Evolutionary conservation across 2,797 vertebrate genomes (phyloP).

Genomic region (Mormyrops attenuatus): DNA sequence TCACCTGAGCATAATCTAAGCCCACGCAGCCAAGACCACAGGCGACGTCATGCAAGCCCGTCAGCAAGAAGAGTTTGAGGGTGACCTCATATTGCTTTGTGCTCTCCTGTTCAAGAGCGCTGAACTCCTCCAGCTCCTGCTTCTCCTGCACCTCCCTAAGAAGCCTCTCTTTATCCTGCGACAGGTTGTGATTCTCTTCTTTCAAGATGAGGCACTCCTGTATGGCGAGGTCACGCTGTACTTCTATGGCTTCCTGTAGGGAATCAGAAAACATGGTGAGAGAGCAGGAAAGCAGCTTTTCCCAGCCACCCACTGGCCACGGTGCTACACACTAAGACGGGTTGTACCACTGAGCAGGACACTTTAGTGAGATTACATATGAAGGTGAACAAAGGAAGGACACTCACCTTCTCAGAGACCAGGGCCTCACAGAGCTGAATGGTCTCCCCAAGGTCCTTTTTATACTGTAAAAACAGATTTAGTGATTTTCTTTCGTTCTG

Average conservation of each 20-base stretch:
- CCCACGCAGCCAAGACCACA: not conserved
- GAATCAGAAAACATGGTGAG: not conserved
- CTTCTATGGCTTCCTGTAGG: conserved; percentile 44
- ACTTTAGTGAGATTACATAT: not conserved
- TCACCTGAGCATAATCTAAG: not conserved
- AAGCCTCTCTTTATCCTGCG: conserved; percentile 45
- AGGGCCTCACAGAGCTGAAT: conserved; percentile 73
- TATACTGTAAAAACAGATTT: conserved; percentile 48
- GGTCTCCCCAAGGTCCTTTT: conserved; percentile 64
- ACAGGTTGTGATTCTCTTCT: conserved; percentile 41
- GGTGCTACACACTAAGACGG: not conserved
- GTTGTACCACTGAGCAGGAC: not conserved
- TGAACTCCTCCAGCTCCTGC: conserved; percentile 72
- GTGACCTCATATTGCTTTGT: conserved; percentile 76
- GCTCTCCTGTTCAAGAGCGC: conserved; percentile 69
- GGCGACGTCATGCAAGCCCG: not conserved
- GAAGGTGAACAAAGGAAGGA: not conserved
- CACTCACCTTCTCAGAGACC: conserved; percentile 68
- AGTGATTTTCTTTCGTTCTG: not conserved
- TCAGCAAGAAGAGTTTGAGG: not conserved
- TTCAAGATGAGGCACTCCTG: conserved; percentile 15
- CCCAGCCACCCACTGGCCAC: not conserved
- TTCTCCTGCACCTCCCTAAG: conserved; percentile 61
- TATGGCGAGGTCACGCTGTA: conserved; percentile 45
- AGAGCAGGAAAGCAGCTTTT: not conserved